Base-by-base conservation (phyloP, 2,888 invertebrate species). In the Sclerodermus sp. region DNA sequence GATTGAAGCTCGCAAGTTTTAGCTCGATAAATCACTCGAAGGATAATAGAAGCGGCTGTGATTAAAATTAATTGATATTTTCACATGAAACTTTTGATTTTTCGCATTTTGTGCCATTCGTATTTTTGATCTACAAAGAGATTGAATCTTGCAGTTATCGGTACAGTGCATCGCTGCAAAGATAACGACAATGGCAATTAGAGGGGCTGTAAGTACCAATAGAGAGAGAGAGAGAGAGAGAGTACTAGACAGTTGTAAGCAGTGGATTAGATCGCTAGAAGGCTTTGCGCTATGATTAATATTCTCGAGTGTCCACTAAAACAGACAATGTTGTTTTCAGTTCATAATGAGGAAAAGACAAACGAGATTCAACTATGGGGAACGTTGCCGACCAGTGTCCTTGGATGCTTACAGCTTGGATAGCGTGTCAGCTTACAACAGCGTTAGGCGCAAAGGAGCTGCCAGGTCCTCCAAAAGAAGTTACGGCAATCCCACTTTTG, bases 401-500 rank as follows among this genome's bases (percentile, higher is more conserved):
- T 78, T 93, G 64, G 93, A 94, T 70, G 91, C 92, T 10, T 94
- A 93, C 79, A 93, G 92, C 67, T 81, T 94, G 74, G 94, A 93
- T 80, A 93, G 91, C 74, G 89, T 93, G 18, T 93, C 93, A 5
- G 90, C 91, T 4, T 85, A 85, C 71, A 88, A 87, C 66, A 87
- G 87, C 66, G 88, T 91, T 0, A 84, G 92, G 51, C 81, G 92
- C 57, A 92, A 91, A 76, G 88, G 85, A 31, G 76, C 74, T 18
- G 86, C 85, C 49, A 82, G 93, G 32, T 85, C 88, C 44, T 93
- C 93, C 44, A 93, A 93, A 74, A 81, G 92, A 51, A 92, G 93
- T 45, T 94, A 93, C 70, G 92, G 93, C 23, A 94, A 94, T 81
- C 91, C 91, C 1, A 93, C 91, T 1, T 94, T 93, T 73, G 93